Percentiles rank a stretch among this genome's conserved stretches.
Conservation (phyloP, 2,113 vertebrate species). For the Triplophysa dalaica region DNA sequence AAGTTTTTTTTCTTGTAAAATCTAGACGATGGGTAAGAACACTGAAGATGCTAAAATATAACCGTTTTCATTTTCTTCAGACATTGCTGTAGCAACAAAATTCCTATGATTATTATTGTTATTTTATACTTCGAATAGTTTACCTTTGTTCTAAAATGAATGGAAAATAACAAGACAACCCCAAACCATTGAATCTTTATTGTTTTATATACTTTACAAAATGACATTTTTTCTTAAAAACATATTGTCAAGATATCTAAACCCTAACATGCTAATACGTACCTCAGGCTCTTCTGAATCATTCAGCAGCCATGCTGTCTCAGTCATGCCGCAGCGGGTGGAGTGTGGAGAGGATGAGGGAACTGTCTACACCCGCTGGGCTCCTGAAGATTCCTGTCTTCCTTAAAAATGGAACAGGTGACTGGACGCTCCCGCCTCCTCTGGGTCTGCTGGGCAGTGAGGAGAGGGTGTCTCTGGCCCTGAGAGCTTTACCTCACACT, state of each 20-base stretch:
- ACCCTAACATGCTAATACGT: not conserved
- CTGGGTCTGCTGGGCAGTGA: slow-evolving; percentile 73
- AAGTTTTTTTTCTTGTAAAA: too few relatives aligned
- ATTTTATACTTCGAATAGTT: too few relatives aligned
- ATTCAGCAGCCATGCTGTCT: slow-evolving; percentile 65
- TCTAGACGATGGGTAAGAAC: too few relatives aligned
- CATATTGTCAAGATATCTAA: not conserved
- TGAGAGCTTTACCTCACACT: slow-evolving; percentile 66
- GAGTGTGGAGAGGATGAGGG: slow-evolving; percentile 60
- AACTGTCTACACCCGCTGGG: slow-evolving; percentile 51
- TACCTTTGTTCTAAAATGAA: too few relatives aligned
- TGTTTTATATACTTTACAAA: too few relatives aligned
- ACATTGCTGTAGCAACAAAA: too few relatives aligned
- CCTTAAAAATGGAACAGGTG: slow-evolving; percentile 48
- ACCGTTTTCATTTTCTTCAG: too few relatives aligned
- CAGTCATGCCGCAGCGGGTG: slow-evolving; percentile 62
- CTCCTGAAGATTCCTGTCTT: slow-evolving; percentile 72
- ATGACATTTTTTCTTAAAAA: too few relatives aligned
- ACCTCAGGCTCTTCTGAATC: slow-evolving; percentile 66
- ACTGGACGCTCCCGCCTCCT: slow-evolving; percentile 66
- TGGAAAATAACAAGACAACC: too few relatives aligned
- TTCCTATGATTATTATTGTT: too few relatives aligned
- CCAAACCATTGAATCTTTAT: too few relatives aligned
- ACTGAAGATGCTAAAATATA: too few relatives aligned
- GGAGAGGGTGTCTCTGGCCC: slow-evolving; percentile 56